A percentile compares a stretch with the other conserved stretches of the same genome.
These are phyloP conservation scores for Chymomyza costata DNA, from an alignment of 1,140 invertebrate species.

Conservation along the genomic window DNA sequence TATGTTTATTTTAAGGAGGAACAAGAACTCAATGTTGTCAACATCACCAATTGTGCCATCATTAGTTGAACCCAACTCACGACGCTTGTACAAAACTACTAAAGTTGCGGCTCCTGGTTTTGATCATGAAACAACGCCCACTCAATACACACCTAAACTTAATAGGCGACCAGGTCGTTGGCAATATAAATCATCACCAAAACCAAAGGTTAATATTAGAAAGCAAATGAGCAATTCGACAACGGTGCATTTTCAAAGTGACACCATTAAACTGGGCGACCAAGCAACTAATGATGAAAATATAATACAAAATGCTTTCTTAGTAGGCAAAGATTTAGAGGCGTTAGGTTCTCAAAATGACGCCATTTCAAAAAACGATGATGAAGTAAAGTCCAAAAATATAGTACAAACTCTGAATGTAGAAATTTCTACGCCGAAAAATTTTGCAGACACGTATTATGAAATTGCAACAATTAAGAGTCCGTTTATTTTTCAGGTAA, in stretches of 20 bases:
- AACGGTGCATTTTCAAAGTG: background rate
- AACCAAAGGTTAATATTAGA: constrained; percentile 87
- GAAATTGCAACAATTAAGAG: constrained; percentile 93
- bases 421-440: constrained; percentile 89
- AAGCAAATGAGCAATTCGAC: constrained; percentile 73
- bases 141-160: constrained; percentile 84
- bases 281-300: constrained; percentile 24
- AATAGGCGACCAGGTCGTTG: constrained; percentile 86
- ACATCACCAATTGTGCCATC: constrained; percentile 63
- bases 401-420: constrained; percentile 87
- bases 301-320: constrained; percentile 28
- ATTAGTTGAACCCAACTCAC: constrained; percentile 71
- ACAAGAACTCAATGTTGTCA: constrained; percentile 70
- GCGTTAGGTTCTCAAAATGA: constrained; percentile 81
- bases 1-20: constrained; percentile 28
- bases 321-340: constrained; percentile 78
- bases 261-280: constrained; percentile 19
- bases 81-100: constrained; percentile 79
- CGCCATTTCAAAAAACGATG: constrained; percentile 77
- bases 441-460: constrained; percentile 88
- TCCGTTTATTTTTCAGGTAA: constrained; percentile 90
- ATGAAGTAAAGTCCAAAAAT: constrained; percentile 77
- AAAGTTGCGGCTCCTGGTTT: constrained; percentile 78
- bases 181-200: constrained; percentile 91
- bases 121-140: constrained; percentile 77